Evolutionary conservation across 2,797 vertebrate species (phyloP).

Genomic region (Protonibea diacanthus): DNA sequence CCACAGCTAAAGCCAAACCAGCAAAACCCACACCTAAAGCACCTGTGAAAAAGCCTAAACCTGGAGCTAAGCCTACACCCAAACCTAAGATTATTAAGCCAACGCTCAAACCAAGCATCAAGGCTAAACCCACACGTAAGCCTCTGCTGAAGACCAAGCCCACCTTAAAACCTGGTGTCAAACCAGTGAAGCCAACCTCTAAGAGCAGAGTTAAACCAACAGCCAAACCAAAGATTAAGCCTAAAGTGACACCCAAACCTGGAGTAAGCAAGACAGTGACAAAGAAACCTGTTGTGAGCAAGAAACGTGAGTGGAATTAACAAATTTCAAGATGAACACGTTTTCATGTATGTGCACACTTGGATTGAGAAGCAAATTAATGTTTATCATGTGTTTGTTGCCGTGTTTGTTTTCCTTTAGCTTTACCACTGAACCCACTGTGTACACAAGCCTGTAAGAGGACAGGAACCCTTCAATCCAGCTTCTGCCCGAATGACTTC

Average conservation of each 20-base stretch:
- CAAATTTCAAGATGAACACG: not conserved
- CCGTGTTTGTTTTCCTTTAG: conserved; percentile 71
- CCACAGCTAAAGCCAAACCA: conserved; percentile 52
- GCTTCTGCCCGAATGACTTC: conserved; percentile 89
- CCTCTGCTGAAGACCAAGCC: conserved; percentile 62
- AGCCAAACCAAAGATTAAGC: conserved; percentile 69
- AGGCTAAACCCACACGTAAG: conserved; percentile 67
- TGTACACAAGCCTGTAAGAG: conserved; percentile 88
- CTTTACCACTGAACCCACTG: conserved; percentile 70
- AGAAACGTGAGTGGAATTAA: conserved; percentile 76
- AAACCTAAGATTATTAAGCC: conserved; percentile 70
- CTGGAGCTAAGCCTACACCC: conserved; percentile 43
- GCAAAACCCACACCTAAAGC: conserved; percentile 64
- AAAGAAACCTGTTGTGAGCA: conserved; percentile 70
- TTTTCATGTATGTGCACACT: not conserved
- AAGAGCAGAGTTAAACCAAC: conserved; percentile 65
- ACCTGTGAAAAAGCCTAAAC: conserved; percentile 70
- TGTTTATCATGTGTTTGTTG: conserved; percentile 13
- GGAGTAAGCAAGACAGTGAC: conserved; percentile 66
- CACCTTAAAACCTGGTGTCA: conserved; percentile 56
- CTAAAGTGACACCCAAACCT: conserved; percentile 66
- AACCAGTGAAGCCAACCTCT: conserved; percentile 67
- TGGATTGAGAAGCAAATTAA: not conserved
- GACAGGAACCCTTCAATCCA: conserved; percentile 86
- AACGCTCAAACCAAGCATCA: conserved; percentile 57